Base-by-base conservation (phyloP, 1,140 invertebrate genomes). In the Anadara kagoshimensis region DNA sequence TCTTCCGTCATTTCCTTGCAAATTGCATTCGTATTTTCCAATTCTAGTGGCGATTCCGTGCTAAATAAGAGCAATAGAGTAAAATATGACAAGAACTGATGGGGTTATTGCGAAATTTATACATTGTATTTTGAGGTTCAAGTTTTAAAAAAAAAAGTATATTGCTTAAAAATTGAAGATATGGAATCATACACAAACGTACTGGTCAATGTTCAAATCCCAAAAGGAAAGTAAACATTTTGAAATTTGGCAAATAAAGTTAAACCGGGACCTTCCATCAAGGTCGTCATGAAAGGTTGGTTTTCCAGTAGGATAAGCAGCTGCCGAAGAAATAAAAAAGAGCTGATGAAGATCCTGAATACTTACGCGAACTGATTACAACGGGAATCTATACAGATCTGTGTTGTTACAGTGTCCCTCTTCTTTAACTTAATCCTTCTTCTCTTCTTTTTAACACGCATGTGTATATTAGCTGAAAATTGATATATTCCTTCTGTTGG, bases 331-430 rank as follows among this genome's bases (percentile, higher is more conserved):
- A n/a, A n/a, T n/a, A n/a, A 5, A 14, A 20, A 51, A 51, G 18
- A n/a, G 14, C 0, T 29, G 14, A 18, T 36, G 0, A 14, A n/a
- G 11, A 18, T 14, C 43, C 53, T 3, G 14, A 11, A 20, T 61
- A 83, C 85, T 82, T 74, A 85, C 85, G 81, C 78, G 68, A 83
- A 80, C 69, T 84, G 82, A 76, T 83, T 76, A 64, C 85, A 86
- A 41, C 82, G 62, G 8, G 82, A 83, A 69, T 85, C 79, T 20
- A 86, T 82, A 58, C 85, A 86, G 14, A 86, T 81, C 24, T 79
- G 71, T 12, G 83, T 53, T 72, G 73, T 80, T 22, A 86, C 71
- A 59, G 77, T 73, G 63, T 86, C 83, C 43, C 76, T 62, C 61
- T 72, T 76, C 59, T 79, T 76, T 26, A 81, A 65, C 58, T 76